Evolutionary conservation across 2,888 invertebrate genomes (phyloP).

Genomic region (Tipula helvola): DNA sequence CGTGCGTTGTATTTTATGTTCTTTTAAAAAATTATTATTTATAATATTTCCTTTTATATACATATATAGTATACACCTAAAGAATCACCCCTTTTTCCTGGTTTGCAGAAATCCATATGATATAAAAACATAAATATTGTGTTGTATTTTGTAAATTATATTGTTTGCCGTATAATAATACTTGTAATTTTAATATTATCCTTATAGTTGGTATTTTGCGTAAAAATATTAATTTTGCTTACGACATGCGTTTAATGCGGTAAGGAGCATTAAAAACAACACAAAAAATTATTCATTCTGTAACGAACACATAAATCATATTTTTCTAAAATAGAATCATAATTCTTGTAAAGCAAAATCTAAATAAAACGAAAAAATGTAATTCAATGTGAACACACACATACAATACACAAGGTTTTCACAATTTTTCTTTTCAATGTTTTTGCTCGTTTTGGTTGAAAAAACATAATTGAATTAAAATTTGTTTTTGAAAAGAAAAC

Average conservation of each 20-base stretch:
- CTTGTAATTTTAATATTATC: not conserved
- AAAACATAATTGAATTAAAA: not conserved
- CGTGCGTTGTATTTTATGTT: not conserved
- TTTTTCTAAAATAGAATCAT: not conserved
- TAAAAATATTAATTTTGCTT: not conserved
- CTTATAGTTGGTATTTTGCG: not conserved
- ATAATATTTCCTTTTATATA: not conserved
- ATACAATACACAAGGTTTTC: not conserved
- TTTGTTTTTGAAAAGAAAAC: not conserved
- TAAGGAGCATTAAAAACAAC: not conserved
- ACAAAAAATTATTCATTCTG: not conserved
- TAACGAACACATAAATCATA: not conserved
- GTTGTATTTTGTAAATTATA: not conserved
- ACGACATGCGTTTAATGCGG: not conserved
- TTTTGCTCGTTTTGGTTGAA: not conserved
- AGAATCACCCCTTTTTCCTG: not conserved
- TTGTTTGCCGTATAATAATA: not conserved
- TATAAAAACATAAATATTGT: not conserved
- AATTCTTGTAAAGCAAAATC: not conserved
- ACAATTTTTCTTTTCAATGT: not conserved
- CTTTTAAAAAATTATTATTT: not conserved
- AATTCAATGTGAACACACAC: not conserved
- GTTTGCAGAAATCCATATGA: not conserved
- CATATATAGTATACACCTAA: not conserved
- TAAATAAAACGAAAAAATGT: not conserved